Evolutionary conservation across 2,113 vertebrate species (phyloP).

Genomic region (Ptyas mucosa): DNA sequence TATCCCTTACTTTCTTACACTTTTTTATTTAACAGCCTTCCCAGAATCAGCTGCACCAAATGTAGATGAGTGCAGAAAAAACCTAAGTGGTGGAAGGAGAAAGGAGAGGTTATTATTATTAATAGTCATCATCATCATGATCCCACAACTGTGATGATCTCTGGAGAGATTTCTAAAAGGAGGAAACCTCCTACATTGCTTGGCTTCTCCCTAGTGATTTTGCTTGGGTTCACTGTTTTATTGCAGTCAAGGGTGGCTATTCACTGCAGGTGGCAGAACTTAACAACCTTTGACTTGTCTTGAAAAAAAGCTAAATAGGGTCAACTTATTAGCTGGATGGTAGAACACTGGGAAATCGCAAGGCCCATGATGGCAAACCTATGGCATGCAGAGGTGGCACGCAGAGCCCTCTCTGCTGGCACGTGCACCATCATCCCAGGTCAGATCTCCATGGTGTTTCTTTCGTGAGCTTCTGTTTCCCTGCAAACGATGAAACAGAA

Average conservation of each 20-base stretch:
- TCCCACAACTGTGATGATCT: neutral
- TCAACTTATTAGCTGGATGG: neutral
- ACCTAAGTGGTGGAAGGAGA: neutral
- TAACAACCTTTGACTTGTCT: neutral
- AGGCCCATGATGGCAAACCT: neutral
- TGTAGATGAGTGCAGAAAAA: neutral
- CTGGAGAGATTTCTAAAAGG: neutral
- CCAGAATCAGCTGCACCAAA: neutral
- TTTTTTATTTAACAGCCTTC: neutral
- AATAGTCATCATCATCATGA: too few species aligned
- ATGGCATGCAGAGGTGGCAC: too few species aligned
- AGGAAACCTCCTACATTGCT: neutral
- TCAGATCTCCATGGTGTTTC: too few species aligned
- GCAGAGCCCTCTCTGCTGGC: too few species aligned
- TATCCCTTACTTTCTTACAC: neutral
- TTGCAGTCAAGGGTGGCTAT: neutral
- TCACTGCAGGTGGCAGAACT: neutral
- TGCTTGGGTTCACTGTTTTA: neutral
- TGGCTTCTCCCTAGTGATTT: neutral
- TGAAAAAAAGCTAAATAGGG: neutral
- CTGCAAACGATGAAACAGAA: too few species aligned
- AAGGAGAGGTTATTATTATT: neutral
- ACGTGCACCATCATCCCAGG: too few species aligned
- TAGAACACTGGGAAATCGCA: neutral
- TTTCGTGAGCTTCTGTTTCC: too few species aligned